A percentile compares a stretch with the other conserved stretches of the same genome.
Conservation (phyloP, 2,888 invertebrate species). For the Trachelus stipa region DNA sequence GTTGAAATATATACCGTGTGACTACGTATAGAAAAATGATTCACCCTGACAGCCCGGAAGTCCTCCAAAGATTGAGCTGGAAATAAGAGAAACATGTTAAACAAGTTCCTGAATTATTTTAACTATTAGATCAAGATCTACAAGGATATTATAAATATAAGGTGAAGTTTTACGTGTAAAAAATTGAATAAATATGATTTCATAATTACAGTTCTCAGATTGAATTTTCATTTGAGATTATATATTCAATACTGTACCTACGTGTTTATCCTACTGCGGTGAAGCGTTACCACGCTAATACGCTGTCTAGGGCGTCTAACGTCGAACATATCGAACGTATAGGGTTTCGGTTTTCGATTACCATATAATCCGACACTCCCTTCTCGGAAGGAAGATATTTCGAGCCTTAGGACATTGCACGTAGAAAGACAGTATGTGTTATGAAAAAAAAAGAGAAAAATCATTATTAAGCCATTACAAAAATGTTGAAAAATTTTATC, state of each 20-base stretch:
- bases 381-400: background rate
- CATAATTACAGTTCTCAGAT: background rate
- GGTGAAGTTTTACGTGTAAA: background rate
- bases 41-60: background rate
- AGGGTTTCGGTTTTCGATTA: constrained; percentile 59
- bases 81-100: background rate
- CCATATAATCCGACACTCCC: constrained; percentile 35
- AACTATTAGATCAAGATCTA: background rate
- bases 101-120: background rate
- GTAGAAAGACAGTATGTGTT: background rate
- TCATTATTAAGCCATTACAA: background rate
- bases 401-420: background rate
- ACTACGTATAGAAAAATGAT: constrained; percentile 31
- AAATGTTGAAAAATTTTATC: background rate
- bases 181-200: background rate
- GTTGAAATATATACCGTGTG: constrained; percentile 52
- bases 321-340: constrained; percentile 34
- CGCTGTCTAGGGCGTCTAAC: background rate
- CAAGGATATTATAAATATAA: background rate
- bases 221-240: background rate
- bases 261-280: background rate
- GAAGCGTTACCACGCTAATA: background rate
- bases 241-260: background rate
- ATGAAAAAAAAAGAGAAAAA: background rate
- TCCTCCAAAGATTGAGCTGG: background rate